Percentiles rank a stretch among this genome's conserved stretches.
phyloP scores from a whole-genome alignment of 2,888 invertebrate species.

The Mythimna ferrago region DNA sequence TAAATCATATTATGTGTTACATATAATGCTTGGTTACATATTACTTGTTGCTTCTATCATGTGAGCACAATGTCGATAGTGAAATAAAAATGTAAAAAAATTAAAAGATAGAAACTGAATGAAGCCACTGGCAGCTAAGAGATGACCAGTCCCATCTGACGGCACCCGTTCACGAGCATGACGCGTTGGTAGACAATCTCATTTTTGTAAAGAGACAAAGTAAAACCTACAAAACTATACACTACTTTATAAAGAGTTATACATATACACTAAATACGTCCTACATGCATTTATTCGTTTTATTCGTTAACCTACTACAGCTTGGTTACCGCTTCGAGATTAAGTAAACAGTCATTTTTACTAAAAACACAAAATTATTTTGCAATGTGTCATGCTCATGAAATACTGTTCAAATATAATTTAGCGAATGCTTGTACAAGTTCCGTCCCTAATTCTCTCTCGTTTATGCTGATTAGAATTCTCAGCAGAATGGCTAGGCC shows the following conservation, averaged over 20 bases:
- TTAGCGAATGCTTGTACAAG: background rate
- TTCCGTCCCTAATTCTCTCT: background rate
- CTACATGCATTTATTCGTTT: no score
- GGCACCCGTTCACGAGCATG: no score
- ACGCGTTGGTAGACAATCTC: no score
- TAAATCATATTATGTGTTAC: no score
- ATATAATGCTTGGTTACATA: no score
- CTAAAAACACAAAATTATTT: background rate
- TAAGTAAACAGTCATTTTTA: background rate
- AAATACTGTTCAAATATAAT: background rate
- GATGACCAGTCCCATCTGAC: no score
- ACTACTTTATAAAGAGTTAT: background rate
- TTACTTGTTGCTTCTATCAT: no score
- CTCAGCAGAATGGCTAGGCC: background rate
- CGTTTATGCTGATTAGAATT: background rate
- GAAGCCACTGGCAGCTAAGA: no score
- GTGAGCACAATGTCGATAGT: no score
- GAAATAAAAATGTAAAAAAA: no score
- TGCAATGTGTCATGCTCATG: background rate
- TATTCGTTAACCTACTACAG: background rate
- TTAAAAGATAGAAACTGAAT: no score
- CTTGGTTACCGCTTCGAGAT: background rate
- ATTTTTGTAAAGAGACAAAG: background rate
- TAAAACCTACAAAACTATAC: background rate
- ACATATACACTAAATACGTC: no score